Base-by-base conservation (phyloP, 2,888 invertebrate genomes). In the Achlya flavicornis region DNA sequence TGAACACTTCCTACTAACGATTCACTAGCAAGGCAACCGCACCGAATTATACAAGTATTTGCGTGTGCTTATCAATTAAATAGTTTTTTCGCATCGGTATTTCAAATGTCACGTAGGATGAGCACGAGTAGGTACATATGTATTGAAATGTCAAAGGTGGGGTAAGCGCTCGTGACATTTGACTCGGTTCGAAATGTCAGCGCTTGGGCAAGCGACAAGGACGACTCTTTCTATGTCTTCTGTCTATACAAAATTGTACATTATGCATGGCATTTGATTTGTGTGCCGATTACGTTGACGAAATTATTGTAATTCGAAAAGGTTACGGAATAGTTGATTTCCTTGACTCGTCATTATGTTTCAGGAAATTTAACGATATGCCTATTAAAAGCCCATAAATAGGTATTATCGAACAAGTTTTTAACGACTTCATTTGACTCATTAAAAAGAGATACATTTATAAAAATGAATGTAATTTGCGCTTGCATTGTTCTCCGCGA, bases 161-260 rank as follows among this genome's bases (percentile, higher is more conserved):
- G 77, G 85, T 88, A 87, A 88, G 90, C 88, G 87, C 87, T 85
- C 88, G 87, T 89, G 92, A 92, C 93, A 92, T 93, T 92, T 93
- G 92, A 90, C 92, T 90, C 80, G 81, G 77, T 75, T 84, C 76
- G 73, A 93, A 93, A 93, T 93, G 92, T 89, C 92, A 93, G 92
- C 88, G 88, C 88, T 92, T 92, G 87, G 87, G 92, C 88, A 92
- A 92, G 88, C 86, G 79, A 87, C 93, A 93, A 93, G 93, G 93
- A 92, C 92, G 92, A 90, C 88, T 92, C 91, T 91, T 92, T 92
- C 90, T 89, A 88, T 85, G 89, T 85, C 87, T 87, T 91, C 89
- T 87, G 83, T 84, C 85, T 86, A 83, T 83, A 85, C 80, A 80
- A 81, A 85, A 86, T 85, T 79, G 84, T 84, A 86, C 82, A 90